These are phyloP conservation scores for Lithobates pipiens DNA, from an alignment of 2,797 vertebrate species.

Conservation along the genomic window DNA sequence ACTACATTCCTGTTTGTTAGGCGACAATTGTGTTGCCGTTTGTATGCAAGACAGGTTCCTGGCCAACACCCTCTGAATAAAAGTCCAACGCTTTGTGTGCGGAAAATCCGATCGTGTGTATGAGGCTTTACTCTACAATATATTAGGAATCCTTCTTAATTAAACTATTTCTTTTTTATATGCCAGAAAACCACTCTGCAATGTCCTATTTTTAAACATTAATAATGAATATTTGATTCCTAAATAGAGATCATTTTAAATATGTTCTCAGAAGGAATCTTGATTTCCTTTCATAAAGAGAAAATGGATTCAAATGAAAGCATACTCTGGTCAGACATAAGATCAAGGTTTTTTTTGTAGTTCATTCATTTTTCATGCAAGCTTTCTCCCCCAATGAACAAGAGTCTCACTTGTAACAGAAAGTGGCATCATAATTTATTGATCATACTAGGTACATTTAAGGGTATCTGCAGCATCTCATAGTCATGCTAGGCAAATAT, in stretches of 20 bases:
- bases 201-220: background rate
- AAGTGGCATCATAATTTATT: constrained; percentile 31
- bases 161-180: background rate
- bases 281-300: constrained; percentile 13
- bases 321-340: background rate
- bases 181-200: background rate
- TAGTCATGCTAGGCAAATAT: constrained; percentile 27
- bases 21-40: too few species aligned
- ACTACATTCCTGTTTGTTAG: too few species aligned
- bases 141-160: background rate
- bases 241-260: constrained; percentile 1
- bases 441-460: constrained; percentile 17
- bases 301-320: background rate
- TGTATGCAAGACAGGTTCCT: too few species aligned
- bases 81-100: too few species aligned
- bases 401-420: constrained; percentile 17
- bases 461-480: background rate
- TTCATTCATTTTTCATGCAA: background rate
- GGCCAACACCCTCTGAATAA: too few species aligned
- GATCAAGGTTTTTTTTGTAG: constrained; percentile 25
- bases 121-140: background rate
- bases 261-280: constrained; percentile 10
- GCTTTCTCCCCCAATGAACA: constrained; percentile 20
- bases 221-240: constrained; percentile 30
- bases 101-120: too few species aligned